Conservation (phyloP, 2,113 vertebrate species). For the Mirza zaza region DNA sequence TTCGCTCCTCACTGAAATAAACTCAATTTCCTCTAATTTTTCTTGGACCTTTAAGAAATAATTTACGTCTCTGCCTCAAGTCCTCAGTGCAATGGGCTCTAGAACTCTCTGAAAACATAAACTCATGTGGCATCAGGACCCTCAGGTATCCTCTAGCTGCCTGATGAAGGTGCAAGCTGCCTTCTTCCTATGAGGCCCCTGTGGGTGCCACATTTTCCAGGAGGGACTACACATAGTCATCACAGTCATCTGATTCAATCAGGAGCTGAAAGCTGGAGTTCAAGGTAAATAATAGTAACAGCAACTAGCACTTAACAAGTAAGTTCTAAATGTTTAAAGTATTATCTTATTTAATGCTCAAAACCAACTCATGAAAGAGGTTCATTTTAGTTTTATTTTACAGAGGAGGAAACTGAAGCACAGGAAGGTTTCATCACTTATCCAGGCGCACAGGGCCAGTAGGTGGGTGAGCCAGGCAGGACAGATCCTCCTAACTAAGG, state of each 20-base stretch:
- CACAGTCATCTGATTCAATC: neutral
- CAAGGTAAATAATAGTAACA: neutral
- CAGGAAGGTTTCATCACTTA: neutral
- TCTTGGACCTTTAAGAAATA: conserved; percentile 66
- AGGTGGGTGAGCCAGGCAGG: neutral
- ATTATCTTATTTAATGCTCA: neutral
- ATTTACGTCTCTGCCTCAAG: neutral
- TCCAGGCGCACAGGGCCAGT: neutral
- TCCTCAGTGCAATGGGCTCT: neutral
- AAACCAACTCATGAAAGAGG: neutral
- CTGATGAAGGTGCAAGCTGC: neutral
- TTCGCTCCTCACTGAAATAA: conserved; percentile 43
- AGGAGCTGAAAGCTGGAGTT: neutral
- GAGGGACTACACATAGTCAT: neutral
- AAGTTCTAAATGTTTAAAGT: neutral
- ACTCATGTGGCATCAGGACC: neutral
- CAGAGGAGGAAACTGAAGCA: neutral
- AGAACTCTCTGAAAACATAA: neutral
- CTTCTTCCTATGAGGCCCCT: neutral
- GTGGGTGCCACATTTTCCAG: neutral
- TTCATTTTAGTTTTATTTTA: neutral
- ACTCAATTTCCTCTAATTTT: conserved; percentile 20
- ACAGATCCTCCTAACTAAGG: neutral
- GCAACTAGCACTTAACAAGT: neutral
- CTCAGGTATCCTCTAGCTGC: neutral